Evolutionary conservation across 2,113 vertebrate genomes (phyloP), one percentile per base, ranked within the genome.

Genomic region (Pomatorhinus ruficollis): DNA sequence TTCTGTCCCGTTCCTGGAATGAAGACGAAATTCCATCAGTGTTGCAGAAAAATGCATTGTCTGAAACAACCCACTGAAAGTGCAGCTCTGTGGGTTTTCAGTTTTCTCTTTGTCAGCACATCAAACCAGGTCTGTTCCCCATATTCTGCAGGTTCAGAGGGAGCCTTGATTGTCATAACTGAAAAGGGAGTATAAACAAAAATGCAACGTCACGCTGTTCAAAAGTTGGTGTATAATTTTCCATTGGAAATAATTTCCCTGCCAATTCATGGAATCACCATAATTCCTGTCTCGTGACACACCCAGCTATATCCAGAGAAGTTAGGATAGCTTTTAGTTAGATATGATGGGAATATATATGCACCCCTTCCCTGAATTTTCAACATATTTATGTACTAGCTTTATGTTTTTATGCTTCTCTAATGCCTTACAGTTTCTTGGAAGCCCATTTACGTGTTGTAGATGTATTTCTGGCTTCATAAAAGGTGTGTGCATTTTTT

Each of bases 391-490:
- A n/a, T 54, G 45, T 19, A 59, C 4, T 15, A 45, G 14, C 28
- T 80, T 60, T 65, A 12, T 56, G 15, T 9, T 80, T 87, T 79
- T 59, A 66, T 59, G 44, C 12, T 25, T 50, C 22, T 64, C 35
- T 64, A 68, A 91, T 63, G 8, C 25, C 35, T 35, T 31, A 27
- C 28, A 66, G 49, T 54, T 71, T 65, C 39, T 53, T 57, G 14
- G 31, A 80, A 81, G 12, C 16, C 3, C 21, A 5, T 90, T 83
- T 63, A 16, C 0, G 0, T 53, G 7, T 30, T 49, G 3, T 11
- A 45, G 42, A 27, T 81, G 4, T 9, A 63, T 40, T 68, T 68
- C 56, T 53, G n/a, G 4, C 37, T 78, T 15, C 40, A 76, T 49
- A 50, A 59, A 57, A 66, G n/a, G 19, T 59, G 28, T 45, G 17